These are phyloP conservation scores for Tachina lurida DNA, from an alignment of 2,888 invertebrate genomes.

Conservation along the genomic window DNA sequence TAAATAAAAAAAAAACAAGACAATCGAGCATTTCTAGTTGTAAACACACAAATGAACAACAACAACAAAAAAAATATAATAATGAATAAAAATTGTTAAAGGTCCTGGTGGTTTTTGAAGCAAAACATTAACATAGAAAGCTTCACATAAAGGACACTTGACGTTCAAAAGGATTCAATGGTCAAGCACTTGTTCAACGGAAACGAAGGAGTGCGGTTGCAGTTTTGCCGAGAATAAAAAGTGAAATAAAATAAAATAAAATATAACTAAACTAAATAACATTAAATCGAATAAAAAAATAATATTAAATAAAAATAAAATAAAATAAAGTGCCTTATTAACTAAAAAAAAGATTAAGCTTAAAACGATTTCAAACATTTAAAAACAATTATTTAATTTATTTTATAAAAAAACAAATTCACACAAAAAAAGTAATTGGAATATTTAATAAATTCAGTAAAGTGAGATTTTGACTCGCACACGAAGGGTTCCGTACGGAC, in stretches of 20 bases:
- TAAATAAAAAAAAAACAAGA: constrained; percentile 19
- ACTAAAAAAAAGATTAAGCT: neutral
- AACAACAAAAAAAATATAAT: neutral
- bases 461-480: too few species aligned
- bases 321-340: constrained; percentile 35
- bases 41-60: constrained; percentile 43
- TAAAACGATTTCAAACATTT: neutral
- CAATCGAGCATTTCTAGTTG: constrained; percentile 55
- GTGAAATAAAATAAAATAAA: neutral
- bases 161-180: constrained; percentile 66
- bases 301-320: constrained; percentile 22
- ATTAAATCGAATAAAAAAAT: constrained; percentile 13
- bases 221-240: constrained; percentile 17
- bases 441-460: neutral
- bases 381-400: neutral
- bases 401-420: neutral
- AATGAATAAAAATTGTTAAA: constrained; percentile 29
- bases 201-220: constrained; percentile 69
- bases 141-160: constrained; percentile 71
- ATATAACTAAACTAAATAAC: too few species aligned
- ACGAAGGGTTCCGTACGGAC: neutral
- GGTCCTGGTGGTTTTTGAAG: constrained; percentile 63
- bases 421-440: neutral
- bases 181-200: constrained; percentile 69
- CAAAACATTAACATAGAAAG: constrained; percentile 53